Evolutionary conservation across 2,888 invertebrate genomes (phyloP).

Genomic region (Machimus rusticus): DNA sequence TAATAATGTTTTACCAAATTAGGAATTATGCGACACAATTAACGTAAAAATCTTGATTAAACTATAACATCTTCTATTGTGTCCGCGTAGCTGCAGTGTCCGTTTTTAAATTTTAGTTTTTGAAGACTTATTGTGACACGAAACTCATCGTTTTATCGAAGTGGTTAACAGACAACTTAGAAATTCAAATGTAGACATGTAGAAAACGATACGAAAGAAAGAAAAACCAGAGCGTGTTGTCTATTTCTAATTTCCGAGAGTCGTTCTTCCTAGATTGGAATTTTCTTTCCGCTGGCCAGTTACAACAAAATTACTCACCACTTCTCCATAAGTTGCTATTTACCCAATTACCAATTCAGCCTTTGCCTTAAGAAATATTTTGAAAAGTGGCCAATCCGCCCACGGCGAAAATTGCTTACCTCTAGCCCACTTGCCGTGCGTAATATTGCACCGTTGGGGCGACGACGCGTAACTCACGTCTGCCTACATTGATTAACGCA

Average conservation of each 20-base stretch:
- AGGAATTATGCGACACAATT: no score
- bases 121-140: no score
- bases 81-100: no score
- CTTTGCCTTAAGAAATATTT: neutral
- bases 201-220: no score
- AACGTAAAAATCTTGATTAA: no score
- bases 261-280: neutral
- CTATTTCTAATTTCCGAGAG: neutral
- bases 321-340: neutral
- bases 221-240: no score
- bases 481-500: conserved; percentile 24
- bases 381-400: neutral
- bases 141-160: no score
- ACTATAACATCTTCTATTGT: no score
- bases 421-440: neutral
- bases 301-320: neutral
- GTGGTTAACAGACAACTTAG: no score
- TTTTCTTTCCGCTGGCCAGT: neutral
- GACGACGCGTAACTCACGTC: neutral
- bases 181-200: no score
- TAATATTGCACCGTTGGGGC: neutral
- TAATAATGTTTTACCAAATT: no score
- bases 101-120: no score
- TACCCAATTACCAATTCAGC: neutral
- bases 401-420: neutral